Evolutionary conservation across 2,113 vertebrate species (phyloP).

Genomic region (Columba livia): DNA sequence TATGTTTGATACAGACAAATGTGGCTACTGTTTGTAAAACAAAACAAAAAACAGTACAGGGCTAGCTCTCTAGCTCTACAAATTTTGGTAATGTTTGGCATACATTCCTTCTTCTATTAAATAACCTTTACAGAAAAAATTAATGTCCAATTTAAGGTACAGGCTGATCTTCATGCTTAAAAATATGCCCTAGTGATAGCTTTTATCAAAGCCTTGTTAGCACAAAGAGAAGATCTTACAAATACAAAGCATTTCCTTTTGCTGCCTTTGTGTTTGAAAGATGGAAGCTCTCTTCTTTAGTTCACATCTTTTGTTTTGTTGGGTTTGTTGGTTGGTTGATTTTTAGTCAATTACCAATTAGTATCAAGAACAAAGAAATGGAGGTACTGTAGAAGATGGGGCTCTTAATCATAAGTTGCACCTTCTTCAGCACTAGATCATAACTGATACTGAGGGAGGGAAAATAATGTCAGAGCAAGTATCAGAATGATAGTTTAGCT

Average conservation of each 20-base stretch:
- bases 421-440: neutral
- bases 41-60: neutral
- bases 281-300: neutral
- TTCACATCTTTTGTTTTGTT: neutral
- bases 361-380: neutral
- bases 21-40: neutral
- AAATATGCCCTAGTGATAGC: neutral
- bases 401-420: neutral
- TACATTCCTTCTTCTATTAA: neutral
- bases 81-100: neutral
- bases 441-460: neutral
- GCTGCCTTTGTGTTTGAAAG: neutral
- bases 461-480: neutral
- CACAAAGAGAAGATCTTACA: neutral
- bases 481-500: neutral
- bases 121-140: neutral
- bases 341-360: neutral
- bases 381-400: neutral
- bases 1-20: neutral
- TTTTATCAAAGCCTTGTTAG: neutral
- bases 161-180: neutral
- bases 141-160: neutral
- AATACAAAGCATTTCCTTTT: neutral
- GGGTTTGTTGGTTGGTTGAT: neutral
- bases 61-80: neutral